Percentiles rank a stretch among this genome's conserved stretches.
These are phyloP conservation scores for Falco concolor DNA, from an alignment of 2,797 vertebrate species.

Conservation along the genomic window DNA sequence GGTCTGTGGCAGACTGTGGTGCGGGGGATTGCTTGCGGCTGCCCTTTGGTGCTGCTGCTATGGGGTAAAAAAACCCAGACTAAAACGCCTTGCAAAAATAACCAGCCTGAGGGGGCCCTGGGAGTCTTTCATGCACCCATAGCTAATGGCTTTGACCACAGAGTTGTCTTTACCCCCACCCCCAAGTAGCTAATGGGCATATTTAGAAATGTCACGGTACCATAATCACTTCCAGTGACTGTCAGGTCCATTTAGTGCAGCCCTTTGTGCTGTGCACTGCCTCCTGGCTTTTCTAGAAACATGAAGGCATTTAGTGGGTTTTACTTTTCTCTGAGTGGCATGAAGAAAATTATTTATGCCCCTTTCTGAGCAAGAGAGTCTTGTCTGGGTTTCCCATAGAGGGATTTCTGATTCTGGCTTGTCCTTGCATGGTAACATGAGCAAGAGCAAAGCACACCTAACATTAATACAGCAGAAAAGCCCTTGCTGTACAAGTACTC, in stretches of 20 bases:
- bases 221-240: constrained; percentile 30
- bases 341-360: neutral
- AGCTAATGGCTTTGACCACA: neutral
- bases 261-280: constrained; percentile 15
- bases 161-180: neutral
- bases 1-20: neutral
- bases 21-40: neutral
- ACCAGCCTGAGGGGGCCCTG: neutral
- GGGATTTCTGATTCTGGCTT: neutral
- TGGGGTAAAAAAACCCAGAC: neutral
- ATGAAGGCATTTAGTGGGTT: neutral
- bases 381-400: neutral
- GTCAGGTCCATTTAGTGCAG: neutral
- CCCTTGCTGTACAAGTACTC: constrained; percentile 13
- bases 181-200: neutral
- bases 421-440: constrained; percentile 11
- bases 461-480: neutral
- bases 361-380: neutral
- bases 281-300: neutral
- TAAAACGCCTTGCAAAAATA: neutral
- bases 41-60: neutral
- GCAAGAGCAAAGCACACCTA: constrained; percentile 54
- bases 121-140: neutral
- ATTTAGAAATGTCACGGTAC: constrained; percentile 9
- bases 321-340: neutral